A percentile compares a stretch with the other conserved stretches of the same genome.
Conservation (phyloP, 2,888 invertebrate genomes). For the Aproaerema taeniolella region DNA sequence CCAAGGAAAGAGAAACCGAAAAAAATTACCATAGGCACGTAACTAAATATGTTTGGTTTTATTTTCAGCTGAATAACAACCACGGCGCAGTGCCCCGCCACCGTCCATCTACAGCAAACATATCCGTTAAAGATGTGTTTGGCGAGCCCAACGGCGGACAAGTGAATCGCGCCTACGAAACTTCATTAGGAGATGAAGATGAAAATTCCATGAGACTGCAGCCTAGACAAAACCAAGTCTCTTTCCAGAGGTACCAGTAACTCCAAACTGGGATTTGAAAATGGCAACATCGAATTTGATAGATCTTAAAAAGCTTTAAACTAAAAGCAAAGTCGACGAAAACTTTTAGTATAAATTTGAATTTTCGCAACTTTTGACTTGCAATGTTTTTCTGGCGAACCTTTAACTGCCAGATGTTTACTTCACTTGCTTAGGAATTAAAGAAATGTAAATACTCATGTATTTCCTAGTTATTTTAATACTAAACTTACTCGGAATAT, state of each 20-base stretch:
- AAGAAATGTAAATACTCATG: conserved; percentile 50
- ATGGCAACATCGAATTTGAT: neutral
- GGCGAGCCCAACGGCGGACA: conserved; percentile 84
- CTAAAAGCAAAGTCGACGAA: conserved; percentile 14
- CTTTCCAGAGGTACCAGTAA: conserved; percentile 71
- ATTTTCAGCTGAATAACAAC: conserved; percentile 77
- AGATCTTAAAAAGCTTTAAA: conserved; percentile 13
- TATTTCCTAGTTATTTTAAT: conserved; percentile 19
- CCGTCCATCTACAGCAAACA: conserved; percentile 86
- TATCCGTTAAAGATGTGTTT: conserved; percentile 89
- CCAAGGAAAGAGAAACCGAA: too few species aligned
- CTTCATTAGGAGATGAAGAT: conserved; percentile 79
- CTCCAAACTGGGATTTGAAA: conserved; percentile 12
- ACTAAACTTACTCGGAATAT: conserved; percentile 1
- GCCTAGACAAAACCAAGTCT: conserved; percentile 80
- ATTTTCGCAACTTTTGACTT: neutral
- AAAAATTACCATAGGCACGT: too few species aligned
- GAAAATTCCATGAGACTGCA: conserved; percentile 86
- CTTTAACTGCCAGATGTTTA: too few species aligned
- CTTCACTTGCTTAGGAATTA: conserved; percentile 24
- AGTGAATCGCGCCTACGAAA: conserved; percentile 87
- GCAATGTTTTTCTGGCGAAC: too few species aligned
- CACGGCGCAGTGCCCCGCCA: conserved; percentile 80
- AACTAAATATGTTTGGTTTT: neutral
- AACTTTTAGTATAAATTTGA: too few species aligned